These are phyloP conservation scores for Drosophila incognita DNA, from an alignment of 2,888 invertebrate species.

Conservation along the genomic window DNA sequence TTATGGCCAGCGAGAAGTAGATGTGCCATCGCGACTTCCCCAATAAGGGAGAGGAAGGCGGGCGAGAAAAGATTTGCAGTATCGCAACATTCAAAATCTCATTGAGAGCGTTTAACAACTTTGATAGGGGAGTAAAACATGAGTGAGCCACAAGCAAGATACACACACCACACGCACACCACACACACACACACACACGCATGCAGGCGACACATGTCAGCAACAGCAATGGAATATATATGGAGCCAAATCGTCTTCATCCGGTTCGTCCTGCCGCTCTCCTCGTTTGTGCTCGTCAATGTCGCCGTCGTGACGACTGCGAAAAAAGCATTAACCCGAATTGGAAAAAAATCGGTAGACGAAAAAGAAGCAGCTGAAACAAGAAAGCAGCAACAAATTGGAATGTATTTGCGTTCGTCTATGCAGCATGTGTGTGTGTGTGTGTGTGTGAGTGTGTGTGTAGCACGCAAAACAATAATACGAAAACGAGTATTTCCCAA, in stretches of 20 bases:
- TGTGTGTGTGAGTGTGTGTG: constrained; percentile 20
- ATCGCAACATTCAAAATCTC: constrained; percentile 77
- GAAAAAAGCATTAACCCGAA: constrained; percentile 81
- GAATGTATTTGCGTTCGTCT: constrained; percentile 18
- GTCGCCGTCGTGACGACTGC: constrained; percentile 72
- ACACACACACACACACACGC: constrained; percentile 2
- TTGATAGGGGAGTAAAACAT: constrained; percentile 44
- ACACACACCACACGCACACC: constrained; percentile 5
- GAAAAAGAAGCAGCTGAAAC: constrained; percentile 21
- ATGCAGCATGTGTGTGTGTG: not conserved
- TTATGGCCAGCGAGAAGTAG: constrained; percentile 31
- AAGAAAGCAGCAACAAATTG: constrained; percentile 41
- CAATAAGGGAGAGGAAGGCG: not conserved
- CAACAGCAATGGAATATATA: constrained; percentile 52
- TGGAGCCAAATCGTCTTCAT: constrained; percentile 26
- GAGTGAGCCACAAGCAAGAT: constrained; percentile 43
- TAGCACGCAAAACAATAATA: constrained; percentile 52
- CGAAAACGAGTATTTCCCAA: constrained; percentile 27
- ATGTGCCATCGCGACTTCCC: not conserved
- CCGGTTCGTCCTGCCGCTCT: constrained; percentile 9
- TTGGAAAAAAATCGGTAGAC: constrained; percentile 56
- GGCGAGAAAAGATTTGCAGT: constrained; percentile 62
- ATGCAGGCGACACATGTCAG: constrained; percentile 41
- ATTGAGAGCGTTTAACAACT: constrained; percentile 77
- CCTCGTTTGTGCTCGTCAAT: constrained; percentile 51